A percentile compares a stretch with the other conserved stretches of the same genome.
Evolutionary conservation across 2,888 invertebrate species (phyloP).

Genomic region (Cephalotes varians): DNA sequence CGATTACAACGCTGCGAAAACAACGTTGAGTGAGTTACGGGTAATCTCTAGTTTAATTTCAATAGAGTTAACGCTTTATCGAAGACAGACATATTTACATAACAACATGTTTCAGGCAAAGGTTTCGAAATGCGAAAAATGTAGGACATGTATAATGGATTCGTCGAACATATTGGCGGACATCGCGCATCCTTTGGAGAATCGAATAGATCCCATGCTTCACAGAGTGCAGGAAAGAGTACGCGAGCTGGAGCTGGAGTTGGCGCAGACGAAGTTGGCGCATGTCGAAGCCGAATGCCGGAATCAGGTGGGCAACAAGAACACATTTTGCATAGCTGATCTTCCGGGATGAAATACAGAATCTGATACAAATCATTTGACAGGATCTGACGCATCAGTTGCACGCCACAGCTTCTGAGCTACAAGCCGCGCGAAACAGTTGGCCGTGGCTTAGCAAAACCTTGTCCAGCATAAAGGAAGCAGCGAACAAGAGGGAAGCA

Average conservation of each 20-base stretch:
- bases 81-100: neutral
- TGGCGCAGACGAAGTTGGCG: constrained; percentile 98
- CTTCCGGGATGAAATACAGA: neutral
- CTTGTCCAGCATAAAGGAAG: constrained; percentile 92
- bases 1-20: constrained; percentile 90
- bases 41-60: constrained; percentile 78
- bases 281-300: constrained; percentile 98
- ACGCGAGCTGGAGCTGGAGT: constrained; percentile 96
- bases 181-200: constrained; percentile 80
- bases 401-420: constrained; percentile 92
- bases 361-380: constrained; percentile 8
- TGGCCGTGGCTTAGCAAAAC: constrained; percentile 99
- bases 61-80: neutral
- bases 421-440: constrained; percentile 89
- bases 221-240: constrained; percentile 89
- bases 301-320: constrained; percentile 90
- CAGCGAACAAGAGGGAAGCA: constrained; percentile 88
- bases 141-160: constrained; percentile 80
- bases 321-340: neutral
- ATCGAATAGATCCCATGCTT: constrained; percentile 81
- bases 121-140: constrained; percentile 87
- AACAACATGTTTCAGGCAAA: constrained; percentile 82
- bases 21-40: constrained; percentile 89
- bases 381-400: constrained; percentile 96
- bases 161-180: constrained; percentile 76